Evolutionary conservation across 2,888 invertebrate species (phyloP).

Genomic region (Chloromyia formosa): DNA sequence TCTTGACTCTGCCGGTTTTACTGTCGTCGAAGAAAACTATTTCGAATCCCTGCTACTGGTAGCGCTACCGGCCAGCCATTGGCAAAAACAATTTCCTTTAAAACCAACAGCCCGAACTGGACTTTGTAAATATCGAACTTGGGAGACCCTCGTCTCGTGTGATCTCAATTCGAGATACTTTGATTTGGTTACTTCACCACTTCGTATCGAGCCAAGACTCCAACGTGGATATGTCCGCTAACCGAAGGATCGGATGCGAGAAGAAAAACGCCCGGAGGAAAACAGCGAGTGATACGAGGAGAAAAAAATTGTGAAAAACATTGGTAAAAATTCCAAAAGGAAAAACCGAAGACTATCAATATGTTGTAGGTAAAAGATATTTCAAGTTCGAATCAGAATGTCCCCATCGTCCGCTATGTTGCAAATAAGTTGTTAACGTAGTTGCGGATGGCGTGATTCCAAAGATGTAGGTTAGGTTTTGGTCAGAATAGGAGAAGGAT

Average conservation of each 20-base stretch:
- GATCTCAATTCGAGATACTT: conserved; percentile 40
- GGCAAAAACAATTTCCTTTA: conserved; percentile 11
- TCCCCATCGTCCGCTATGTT: conserved; percentile 19
- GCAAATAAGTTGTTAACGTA: conserved; percentile 15
- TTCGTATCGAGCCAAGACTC: not conserved
- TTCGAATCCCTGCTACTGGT: no score
- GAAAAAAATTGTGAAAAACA: conserved; percentile 1
- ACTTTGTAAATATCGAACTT: conserved; percentile 1
- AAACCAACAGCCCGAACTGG: conserved; percentile 11
- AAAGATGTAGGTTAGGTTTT: no score
- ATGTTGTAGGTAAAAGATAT: conserved; percentile 23
- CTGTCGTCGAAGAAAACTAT: no score
- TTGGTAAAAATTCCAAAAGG: conserved; percentile 23
- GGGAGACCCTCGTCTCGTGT: conserved; percentile 18
- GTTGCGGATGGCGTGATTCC: not conserved
- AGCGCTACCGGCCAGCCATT: no score
- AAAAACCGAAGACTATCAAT: conserved; percentile 15
- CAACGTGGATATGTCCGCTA: not conserved
- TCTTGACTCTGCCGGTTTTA: no score
- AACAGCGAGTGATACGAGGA: not conserved
- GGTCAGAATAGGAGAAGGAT: no score
- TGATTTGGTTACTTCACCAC: conserved; percentile 35
- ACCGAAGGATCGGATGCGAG: not conserved
- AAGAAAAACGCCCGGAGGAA: conserved; percentile 32
- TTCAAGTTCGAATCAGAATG: conserved; percentile 24